Conservation (phyloP, 2,888 invertebrate genomes). For the Macrosoma leucophasiata region DNA sequence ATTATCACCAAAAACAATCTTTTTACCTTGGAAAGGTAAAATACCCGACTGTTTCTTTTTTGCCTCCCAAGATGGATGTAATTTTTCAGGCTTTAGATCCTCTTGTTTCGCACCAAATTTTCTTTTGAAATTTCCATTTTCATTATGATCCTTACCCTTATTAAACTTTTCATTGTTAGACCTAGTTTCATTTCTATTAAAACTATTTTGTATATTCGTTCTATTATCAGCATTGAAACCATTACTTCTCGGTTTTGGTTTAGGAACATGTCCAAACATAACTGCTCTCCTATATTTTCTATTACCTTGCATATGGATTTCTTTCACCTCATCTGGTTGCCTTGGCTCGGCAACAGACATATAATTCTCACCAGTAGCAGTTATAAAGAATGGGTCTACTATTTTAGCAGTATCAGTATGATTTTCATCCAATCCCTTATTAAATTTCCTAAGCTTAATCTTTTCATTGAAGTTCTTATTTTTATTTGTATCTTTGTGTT, state of each 20-base stretch:
- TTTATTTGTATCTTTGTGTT: conserved; percentile 47
- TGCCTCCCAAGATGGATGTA: conserved; percentile 74
- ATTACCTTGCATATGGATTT: conserved; percentile 57
- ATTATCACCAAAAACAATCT: conserved; percentile 60
- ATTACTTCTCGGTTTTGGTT: conserved; percentile 41
- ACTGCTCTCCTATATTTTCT: conserved; percentile 60
- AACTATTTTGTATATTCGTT: conserved; percentile 23
- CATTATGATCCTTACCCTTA: neutral
- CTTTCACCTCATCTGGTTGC: conserved; percentile 63
- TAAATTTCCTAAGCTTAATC: conserved; percentile 46
- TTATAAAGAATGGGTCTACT: conserved; percentile 67
- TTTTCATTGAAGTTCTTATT: conserved; percentile 60
- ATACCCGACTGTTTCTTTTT: conserved; percentile 63
- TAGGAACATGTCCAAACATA: conserved; percentile 62
- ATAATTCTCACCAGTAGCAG: conserved; percentile 60
- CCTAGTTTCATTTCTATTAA: neutral
- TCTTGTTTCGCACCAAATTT: conserved; percentile 18
- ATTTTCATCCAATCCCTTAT: conserved; percentile 37
- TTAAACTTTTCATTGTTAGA: conserved; percentile 8
- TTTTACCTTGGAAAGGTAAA: conserved; percentile 65
- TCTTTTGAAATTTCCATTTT: conserved; percentile 3
- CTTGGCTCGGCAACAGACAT: conserved; percentile 62
- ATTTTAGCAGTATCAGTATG: conserved; percentile 39
- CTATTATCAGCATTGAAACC: conserved; percentile 26
- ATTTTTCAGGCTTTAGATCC: conserved; percentile 42